Percentiles rank a stretch among this genome's conserved stretches.
Conservation (phyloP, 2,113 vertebrate genomes). For the Leptobrachium leishanense region DNA sequence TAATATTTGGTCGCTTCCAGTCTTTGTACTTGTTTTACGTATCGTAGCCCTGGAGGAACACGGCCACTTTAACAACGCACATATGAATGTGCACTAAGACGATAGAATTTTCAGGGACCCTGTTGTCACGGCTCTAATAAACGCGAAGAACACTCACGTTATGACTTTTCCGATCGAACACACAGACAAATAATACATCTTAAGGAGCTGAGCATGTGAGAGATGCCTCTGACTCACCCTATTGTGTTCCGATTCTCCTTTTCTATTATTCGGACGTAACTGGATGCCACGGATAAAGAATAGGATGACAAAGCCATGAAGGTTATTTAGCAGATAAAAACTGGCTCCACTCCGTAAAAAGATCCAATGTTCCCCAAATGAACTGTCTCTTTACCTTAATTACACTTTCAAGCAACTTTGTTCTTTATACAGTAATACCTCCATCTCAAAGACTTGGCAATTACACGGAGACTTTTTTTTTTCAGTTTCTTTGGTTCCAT, state of each 20-base stretch:
- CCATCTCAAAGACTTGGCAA: constrained; percentile 27
- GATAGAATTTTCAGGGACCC: too few species aligned
- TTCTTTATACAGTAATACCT: constrained; percentile 51
- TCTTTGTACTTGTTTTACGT: too few species aligned
- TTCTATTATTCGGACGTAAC: constrained; percentile 57
- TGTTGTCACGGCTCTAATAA: too few species aligned
- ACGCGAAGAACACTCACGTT: neutral
- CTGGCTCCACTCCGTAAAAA: constrained; percentile 64
- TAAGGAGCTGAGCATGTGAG: constrained; percentile 44
- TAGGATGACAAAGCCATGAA: constrained; percentile 55
- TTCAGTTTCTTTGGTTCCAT: neutral
- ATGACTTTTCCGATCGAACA: neutral
- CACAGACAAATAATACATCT: neutral
- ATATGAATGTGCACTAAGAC: too few species aligned
- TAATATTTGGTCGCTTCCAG: too few species aligned
- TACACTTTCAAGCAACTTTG: constrained; percentile 54
- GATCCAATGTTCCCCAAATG: constrained; percentile 54
- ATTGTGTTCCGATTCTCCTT: constrained; percentile 12
- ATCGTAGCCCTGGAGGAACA: too few species aligned
- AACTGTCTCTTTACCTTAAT: constrained; percentile 63
- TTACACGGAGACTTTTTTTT: neutral
- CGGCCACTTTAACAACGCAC: too few species aligned
- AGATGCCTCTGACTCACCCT: neutral
- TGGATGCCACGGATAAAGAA: constrained; percentile 56
- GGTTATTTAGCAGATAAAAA: constrained; percentile 67